Conservation (phyloP, 2,797 vertebrate genomes). For the Sciurus vulgaris region DNA sequence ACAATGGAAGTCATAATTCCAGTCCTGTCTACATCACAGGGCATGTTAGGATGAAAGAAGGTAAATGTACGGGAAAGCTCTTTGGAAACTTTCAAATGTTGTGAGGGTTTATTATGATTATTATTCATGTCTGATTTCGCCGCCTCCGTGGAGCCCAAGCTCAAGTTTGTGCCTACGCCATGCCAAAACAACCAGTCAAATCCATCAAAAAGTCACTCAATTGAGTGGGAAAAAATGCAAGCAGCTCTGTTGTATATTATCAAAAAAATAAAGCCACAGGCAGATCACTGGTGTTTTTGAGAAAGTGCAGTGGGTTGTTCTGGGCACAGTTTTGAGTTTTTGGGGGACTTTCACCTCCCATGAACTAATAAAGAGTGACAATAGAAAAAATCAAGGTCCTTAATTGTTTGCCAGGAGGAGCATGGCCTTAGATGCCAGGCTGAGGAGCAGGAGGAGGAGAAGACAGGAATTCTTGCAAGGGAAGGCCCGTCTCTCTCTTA, state of each 20-base stretch:
- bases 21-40: background rate
- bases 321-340: constrained; percentile 67
- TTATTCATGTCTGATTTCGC: constrained; percentile 82
- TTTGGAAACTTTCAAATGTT: constrained; percentile 65
- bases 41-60: constrained; percentile 37
- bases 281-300: constrained; percentile 51
- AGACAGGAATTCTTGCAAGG: background rate
- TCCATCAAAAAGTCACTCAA: constrained; percentile 84
- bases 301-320: constrained; percentile 57
- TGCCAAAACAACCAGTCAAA: constrained; percentile 83
- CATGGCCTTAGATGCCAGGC: background rate
- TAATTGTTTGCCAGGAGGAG: background rate
- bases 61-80: constrained; percentile 49
- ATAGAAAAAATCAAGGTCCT: constrained; percentile 1
- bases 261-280: constrained; percentile 61
- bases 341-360: constrained; percentile 61
- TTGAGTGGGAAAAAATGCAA: constrained; percentile 74
- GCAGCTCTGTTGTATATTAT: constrained; percentile 31
- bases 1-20: background rate
- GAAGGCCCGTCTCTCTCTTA: background rate
- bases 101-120: constrained; percentile 79
- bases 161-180: constrained; percentile 55
- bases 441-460: background rate
- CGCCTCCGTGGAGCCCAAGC: constrained; percentile 78
- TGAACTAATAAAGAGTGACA: constrained; percentile 52